phyloP scores from a whole-genome alignment of 64 coral and sea anemone genomes.

The Hydrozoanthus tunicans region DNA sequence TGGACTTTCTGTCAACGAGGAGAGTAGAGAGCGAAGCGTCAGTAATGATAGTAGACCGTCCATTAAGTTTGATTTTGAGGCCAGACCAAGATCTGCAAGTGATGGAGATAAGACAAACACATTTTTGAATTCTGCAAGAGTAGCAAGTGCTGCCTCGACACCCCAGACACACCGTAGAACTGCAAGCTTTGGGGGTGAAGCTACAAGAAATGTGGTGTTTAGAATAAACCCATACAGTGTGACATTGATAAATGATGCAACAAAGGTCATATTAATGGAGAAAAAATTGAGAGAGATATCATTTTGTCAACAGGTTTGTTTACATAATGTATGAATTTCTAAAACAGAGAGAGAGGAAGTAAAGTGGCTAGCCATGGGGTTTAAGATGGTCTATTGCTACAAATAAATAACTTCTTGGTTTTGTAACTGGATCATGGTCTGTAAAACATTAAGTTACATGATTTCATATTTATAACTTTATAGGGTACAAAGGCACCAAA shows the following conservation, averaged over 20 bases:
- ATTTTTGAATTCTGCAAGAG: not conserved
- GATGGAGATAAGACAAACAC: conserved; percentile 77
- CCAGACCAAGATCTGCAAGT: conserved; percentile 87
- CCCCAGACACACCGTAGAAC: conserved; percentile 56
- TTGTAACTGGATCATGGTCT: too few species aligned
- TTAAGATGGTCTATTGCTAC: too few species aligned
- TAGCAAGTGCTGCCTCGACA: conserved; percentile 38
- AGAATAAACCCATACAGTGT: conserved; percentile 63
- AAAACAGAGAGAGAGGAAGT: not conserved
- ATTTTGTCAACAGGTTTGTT: conserved; percentile 95
- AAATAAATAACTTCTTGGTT: too few species aligned
- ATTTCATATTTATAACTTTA: not conserved
- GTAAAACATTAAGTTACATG: too few species aligned
- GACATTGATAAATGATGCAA: conserved; percentile 42
- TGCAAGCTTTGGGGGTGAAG: conserved; percentile 61
- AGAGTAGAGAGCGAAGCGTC: conserved; percentile 19
- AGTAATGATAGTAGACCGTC: conserved; percentile 9
- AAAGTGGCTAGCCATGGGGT: not conserved
- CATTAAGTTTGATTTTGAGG: conserved; percentile 36
- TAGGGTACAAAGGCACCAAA: conserved; percentile 91
- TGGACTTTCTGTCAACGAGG: not conserved
- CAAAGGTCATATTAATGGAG: conserved; percentile 72
- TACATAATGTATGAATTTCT: not conserved
- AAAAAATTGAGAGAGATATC: conserved; percentile 89
- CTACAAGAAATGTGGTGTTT: conserved; percentile 74